Conservation (phyloP, 2,797 vertebrate genomes). For the Cirrhinus mrigala region DNA sequence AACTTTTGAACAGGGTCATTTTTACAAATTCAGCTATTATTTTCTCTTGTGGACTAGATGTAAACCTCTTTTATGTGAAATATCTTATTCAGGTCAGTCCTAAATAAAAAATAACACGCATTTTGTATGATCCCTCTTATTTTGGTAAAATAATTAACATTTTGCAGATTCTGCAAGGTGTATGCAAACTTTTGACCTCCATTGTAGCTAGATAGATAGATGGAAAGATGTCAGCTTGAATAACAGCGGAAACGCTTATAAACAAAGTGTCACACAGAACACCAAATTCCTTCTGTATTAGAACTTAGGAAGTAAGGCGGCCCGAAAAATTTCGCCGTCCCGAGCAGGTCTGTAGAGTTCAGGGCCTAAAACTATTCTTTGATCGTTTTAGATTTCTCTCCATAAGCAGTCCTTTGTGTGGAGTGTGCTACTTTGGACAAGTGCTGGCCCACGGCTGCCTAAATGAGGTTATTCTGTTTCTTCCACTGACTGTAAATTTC, state of each 20-base stretch:
- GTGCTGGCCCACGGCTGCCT: slow-evolving; percentile 79
- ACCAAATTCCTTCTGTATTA: neutral
- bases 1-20: no score
- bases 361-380: slow-evolving; percentile 73
- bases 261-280: neutral
- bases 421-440: slow-evolving; percentile 72
- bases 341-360: slow-evolving; percentile 61
- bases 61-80: no score
- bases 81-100: no score
- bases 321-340: slow-evolving; percentile 54
- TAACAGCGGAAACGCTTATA: neutral
- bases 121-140: no score
- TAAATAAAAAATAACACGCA: no score
- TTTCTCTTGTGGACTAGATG: no score
- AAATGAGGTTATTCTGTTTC: slow-evolving; percentile 85
- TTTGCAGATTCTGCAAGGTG: no score
- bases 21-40: no score
- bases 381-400: slow-evolving; percentile 83
- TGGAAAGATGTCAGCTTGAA: neutral
- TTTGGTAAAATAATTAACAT: no score
- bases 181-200: no score
- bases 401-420: slow-evolving; percentile 80
- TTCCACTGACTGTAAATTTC: slow-evolving; percentile 84
- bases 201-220: neutral
- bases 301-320: neutral